These are phyloP conservation scores for Panulirus ornatus DNA, from an alignment of 1,140 invertebrate species.

Conservation along the genomic window DNA sequence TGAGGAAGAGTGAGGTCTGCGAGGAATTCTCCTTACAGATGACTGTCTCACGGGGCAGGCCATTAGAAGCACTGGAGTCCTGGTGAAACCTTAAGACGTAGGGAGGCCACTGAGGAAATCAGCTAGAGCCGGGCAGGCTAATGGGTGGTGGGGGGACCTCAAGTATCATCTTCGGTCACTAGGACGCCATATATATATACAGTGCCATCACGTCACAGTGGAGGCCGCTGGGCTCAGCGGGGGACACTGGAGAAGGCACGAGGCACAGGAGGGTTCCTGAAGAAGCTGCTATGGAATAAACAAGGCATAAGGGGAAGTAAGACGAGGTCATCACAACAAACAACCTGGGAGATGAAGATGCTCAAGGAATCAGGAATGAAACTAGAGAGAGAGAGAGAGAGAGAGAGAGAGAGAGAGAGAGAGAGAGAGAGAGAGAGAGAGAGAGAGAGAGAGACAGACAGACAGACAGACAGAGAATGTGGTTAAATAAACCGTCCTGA, in stretches of 20 bases:
- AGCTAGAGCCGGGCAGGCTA: no score
- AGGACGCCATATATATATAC: no score
- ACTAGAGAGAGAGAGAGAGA: neutral
- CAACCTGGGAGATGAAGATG: neutral
- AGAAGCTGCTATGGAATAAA: neutral
- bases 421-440: slow-evolving; percentile 10
- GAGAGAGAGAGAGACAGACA: slow-evolving; percentile 9
- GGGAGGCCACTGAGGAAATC: no score
- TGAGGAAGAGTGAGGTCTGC: no score
- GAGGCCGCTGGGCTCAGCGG: neutral
- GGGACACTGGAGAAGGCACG: neutral
- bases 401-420: slow-evolving; percentile 8
- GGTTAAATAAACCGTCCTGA: neutral
- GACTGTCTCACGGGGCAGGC: no score
- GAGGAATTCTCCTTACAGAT: no score
- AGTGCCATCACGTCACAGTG: neutral
- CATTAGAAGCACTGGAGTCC: no score
- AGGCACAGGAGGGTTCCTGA: neutral
- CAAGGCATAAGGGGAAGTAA: no score
- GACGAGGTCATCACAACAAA: no score
- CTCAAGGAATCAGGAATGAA: neutral
- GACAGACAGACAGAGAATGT: neutral
- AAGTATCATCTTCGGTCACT: no score
- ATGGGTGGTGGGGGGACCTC: no score
- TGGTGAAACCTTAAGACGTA: no score